A percentile compares a stretch with the other conserved stretches of the same genome.
Evolutionary conservation across 2,797 vertebrate species (phyloP).

Genomic region (Chloroceryle amazona): DNA sequence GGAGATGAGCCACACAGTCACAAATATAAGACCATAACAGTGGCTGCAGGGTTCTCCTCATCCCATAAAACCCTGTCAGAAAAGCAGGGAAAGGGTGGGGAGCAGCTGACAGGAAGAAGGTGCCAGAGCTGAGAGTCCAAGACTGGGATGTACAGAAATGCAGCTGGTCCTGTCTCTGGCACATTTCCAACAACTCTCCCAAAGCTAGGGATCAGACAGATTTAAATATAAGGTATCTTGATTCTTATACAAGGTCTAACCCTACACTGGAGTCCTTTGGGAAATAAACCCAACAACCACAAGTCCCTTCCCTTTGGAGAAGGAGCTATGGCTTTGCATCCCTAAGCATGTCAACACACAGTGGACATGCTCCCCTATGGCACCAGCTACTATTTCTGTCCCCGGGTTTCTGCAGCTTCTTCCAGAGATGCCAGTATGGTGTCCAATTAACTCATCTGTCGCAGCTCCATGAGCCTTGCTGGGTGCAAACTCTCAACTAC

Average conservation of each 20-base stretch:
- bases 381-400: slow-evolving; percentile 19
- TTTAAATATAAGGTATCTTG: neutral
- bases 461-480: neutral
- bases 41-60: neutral
- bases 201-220: neutral
- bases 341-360: neutral
- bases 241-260: neutral
- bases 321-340: neutral
- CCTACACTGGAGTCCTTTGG: neutral
- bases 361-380: neutral
- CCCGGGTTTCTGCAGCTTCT: neutral
- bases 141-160: neutral
- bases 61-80: neutral
- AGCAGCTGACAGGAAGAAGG: neutral
- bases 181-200: neutral
- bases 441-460: slow-evolving; percentile 36
- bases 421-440: neutral
- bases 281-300: neutral
- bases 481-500: slow-evolving; percentile 24
- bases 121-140: neutral
- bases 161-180: neutral
- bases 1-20: neutral
- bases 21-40: neutral
- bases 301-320: neutral
- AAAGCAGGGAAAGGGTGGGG: neutral